Percentiles rank a stretch among this genome's conserved stretches.
phyloP scores from a whole-genome alignment of 1,140 invertebrate genomes.

The Drosophila ohnishii region DNA sequence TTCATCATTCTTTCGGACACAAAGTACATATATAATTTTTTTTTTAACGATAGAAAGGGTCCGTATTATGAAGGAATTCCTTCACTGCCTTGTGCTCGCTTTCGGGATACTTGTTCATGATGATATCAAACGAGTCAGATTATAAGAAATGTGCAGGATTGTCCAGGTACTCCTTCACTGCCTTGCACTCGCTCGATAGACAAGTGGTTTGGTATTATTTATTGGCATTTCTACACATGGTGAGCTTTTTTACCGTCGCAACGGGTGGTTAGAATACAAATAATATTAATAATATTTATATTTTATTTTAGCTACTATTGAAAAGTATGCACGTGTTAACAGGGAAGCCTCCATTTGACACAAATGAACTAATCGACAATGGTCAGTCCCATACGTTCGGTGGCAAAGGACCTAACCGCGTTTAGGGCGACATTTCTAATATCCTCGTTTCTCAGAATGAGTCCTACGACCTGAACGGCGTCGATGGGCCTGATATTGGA shows the following conservation, averaged over 20 bases:
- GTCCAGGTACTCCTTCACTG: too few relatives aligned
- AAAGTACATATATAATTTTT: too few relatives aligned
- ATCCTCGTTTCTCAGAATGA: neutral
- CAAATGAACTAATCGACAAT: constrained; percentile 12
- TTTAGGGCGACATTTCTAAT: constrained; percentile 8
- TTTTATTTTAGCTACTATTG: neutral
- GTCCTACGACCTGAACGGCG: neutral
- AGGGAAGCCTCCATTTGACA: neutral
- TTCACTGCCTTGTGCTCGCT: too few relatives aligned
- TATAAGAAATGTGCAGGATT: too few relatives aligned
- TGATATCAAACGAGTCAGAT: too few relatives aligned
- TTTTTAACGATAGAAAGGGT: too few relatives aligned
- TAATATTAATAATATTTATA: neutral
- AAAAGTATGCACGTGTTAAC: neutral
- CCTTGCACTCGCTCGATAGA: too few relatives aligned
- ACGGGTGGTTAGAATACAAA: neutral
- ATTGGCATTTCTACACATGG: neutral
- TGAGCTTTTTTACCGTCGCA: neutral
- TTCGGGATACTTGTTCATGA: too few relatives aligned
- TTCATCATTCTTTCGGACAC: too few relatives aligned
- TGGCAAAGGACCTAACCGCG: constrained; percentile 8
- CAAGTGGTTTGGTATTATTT: too few relatives aligned
- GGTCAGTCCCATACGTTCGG: constrained; percentile 3
- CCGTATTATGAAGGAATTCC: too few relatives aligned
- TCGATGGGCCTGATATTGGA: neutral